phyloP scores from a whole-genome alignment of 2,888 invertebrate species.

The Trissoscelio sp. region DNA sequence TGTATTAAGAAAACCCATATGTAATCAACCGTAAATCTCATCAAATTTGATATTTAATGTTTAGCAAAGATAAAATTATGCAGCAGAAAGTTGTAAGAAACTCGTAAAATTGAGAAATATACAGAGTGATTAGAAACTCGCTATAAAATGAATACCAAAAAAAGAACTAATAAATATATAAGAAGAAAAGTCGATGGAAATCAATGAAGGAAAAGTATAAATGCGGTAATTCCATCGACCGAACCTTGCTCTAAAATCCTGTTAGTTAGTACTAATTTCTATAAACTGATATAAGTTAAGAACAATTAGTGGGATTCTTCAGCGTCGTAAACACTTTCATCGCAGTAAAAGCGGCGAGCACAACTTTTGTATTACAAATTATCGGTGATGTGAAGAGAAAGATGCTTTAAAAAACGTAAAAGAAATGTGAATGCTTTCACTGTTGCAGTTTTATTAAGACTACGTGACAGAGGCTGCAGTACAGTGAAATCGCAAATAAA shows the following conservation, averaged over 20 bases:
- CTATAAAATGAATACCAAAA: no score
- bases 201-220: not conserved
- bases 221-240: constrained; percentile 12
- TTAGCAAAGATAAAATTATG: no score
- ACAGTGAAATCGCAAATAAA: constrained; percentile 29
- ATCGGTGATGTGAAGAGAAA: constrained; percentile 48
- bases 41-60: no score
- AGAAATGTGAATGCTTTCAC: constrained; percentile 55
- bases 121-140: no score
- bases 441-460: constrained; percentile 44
- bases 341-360: constrained; percentile 36
- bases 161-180: no score
- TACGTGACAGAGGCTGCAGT: constrained; percentile 11
- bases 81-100: not conserved
- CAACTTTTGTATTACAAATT: constrained; percentile 43
- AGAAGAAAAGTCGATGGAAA: not conserved
- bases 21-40: no score
- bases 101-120: no score
- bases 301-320: constrained; percentile 52
- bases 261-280: constrained; percentile 36
- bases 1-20: no score
- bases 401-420: constrained; percentile 29
- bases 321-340: constrained; percentile 50
- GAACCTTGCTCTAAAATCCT: constrained; percentile 39
- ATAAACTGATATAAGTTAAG: constrained; percentile 42